These are phyloP conservation scores for Uropsilus gracilis DNA, from an alignment of 2,113 vertebrate genomes.

Conservation along the genomic window DNA sequence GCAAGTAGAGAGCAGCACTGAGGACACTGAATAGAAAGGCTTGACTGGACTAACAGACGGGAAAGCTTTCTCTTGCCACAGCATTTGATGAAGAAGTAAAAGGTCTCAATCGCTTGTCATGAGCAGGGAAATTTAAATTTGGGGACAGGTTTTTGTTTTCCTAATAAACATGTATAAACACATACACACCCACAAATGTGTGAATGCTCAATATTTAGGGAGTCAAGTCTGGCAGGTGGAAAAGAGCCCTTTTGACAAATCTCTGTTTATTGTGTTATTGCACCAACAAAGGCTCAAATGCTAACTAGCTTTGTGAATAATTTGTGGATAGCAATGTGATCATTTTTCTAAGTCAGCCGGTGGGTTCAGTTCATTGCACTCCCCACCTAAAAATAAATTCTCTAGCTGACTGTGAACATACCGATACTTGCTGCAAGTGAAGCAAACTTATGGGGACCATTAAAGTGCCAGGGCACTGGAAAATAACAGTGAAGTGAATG, in stretches of 20 bases:
- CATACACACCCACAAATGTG: neutral
- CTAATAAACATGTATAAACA: slow-evolving; percentile 62
- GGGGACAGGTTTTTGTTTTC: slow-evolving; percentile 58
- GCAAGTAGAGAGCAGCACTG: neutral
- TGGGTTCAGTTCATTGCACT: slow-evolving; percentile 76
- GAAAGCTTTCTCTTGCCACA: neutral
- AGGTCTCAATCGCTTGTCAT: slow-evolving; percentile 38
- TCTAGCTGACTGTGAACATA: slow-evolving; percentile 76
- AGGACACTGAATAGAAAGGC: too few relatives aligned
- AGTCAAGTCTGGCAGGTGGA: slow-evolving; percentile 71
- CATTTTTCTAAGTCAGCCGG: slow-evolving; percentile 80
- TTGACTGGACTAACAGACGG: neutral
- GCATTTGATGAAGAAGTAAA: neutral
- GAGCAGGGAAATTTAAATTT: slow-evolving; percentile 33
- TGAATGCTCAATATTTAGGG: slow-evolving; percentile 59
- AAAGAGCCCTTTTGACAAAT: slow-evolving; percentile 73
- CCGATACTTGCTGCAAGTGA: slow-evolving; percentile 72
- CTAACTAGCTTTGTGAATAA: slow-evolving; percentile 83
- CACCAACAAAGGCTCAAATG: slow-evolving; percentile 79
- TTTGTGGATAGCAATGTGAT: slow-evolving; percentile 65
- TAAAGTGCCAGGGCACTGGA: slow-evolving; percentile 81
- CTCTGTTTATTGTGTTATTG: slow-evolving; percentile 82
- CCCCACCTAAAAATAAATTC: slow-evolving; percentile 82
- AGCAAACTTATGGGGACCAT: slow-evolving; percentile 78
- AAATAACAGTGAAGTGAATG: slow-evolving; percentile 80